phyloP scores from a whole-genome alignment of 2,113 vertebrate genomes.

The Australoheros scitulus region DNA sequence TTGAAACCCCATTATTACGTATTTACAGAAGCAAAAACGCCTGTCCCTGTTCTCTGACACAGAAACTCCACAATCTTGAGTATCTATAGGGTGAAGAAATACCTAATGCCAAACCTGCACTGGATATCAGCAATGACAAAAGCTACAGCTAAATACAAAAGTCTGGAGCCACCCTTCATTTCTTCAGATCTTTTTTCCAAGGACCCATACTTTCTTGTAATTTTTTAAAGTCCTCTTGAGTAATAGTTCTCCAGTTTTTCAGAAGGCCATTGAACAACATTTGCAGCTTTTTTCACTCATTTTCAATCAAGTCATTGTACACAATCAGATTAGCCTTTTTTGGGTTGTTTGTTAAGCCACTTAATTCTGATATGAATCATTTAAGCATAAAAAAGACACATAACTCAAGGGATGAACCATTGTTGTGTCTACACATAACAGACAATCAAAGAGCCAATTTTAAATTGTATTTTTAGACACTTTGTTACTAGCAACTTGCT shows the following conservation, averaged over 20 bases:
- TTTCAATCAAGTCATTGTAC: not conserved
- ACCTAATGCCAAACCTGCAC: not conserved
- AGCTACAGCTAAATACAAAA: not conserved
- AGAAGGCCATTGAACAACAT: no score
- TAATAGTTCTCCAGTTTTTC: not conserved
- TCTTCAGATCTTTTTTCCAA: not conserved
- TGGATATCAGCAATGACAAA: not conserved
- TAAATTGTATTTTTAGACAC: not conserved
- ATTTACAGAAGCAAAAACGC: not conserved
- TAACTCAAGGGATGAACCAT: not conserved
- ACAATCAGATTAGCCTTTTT: no score
- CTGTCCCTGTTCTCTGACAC: not conserved
- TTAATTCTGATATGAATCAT: not conserved
- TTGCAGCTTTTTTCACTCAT: not conserved
- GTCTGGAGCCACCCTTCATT: no score
- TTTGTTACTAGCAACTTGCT: not conserved
- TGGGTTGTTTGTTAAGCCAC: no score
- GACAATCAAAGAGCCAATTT: no score
- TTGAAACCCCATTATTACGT: not conserved
- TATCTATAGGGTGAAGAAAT: not conserved
- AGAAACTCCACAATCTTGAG: not conserved
- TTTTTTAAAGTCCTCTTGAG: not conserved
- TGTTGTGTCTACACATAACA: no score
- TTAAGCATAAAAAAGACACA: not conserved
- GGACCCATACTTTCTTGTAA: not conserved